These are phyloP conservation scores for Prochilodus magdalenae DNA, from an alignment of 2,113 vertebrate species.

Conservation along the genomic window DNA sequence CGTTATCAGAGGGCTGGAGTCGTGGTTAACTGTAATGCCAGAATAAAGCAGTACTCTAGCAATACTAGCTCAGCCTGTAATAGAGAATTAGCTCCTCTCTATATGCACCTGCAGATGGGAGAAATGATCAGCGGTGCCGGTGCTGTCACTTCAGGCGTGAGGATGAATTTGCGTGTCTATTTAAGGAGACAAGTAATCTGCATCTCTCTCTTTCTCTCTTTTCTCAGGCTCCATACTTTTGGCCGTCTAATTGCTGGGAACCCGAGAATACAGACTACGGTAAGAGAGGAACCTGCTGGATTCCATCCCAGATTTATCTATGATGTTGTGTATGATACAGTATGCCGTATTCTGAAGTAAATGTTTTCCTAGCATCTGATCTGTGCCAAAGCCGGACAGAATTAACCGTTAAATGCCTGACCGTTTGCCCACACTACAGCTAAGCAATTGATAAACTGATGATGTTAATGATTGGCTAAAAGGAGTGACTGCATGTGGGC, in stretches of 20 bases:
- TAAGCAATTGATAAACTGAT: too few species aligned
- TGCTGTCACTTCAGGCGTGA: constrained; percentile 8
- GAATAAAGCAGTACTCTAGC: not conserved
- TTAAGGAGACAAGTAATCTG: constrained; percentile 29
- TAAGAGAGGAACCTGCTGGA: constrained; percentile 29
- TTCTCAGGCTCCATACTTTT: constrained; percentile 78
- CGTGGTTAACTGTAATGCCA: not conserved
- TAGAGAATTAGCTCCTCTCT: not conserved
- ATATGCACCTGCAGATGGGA: constrained; percentile 12
- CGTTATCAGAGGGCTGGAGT: not conserved
- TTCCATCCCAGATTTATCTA: not conserved
- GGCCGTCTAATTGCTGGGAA: constrained; percentile 56
- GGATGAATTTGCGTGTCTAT: constrained; percentile 28
- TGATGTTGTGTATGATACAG: not conserved
- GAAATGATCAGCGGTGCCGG: not conserved
- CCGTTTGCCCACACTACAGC: too few species aligned
- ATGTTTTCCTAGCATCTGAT: not conserved
- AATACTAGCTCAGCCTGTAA: not conserved
- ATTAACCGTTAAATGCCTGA: not conserved
- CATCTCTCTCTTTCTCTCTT: constrained; percentile 2
- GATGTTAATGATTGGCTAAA: too few species aligned
- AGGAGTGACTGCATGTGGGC: too few species aligned
- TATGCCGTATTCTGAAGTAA: not conserved
- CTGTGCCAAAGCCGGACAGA: not conserved
- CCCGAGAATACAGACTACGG: constrained; percentile 56